Evolutionary conservation across 2,113 vertebrate genomes (phyloP).

Genomic region (Uria aalge): DNA sequence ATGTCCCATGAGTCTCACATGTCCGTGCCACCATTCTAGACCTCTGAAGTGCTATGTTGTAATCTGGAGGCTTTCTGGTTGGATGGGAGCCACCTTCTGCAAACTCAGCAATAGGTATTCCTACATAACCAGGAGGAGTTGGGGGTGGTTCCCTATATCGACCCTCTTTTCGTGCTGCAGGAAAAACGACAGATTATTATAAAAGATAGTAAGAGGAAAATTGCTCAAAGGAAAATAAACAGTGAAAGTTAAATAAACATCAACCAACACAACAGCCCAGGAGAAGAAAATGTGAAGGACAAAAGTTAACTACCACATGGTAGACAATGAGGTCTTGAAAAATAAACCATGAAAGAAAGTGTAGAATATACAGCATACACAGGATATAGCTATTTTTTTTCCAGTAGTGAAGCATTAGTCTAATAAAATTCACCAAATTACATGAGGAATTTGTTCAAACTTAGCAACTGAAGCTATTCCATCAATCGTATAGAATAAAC

Average conservation of each 20-base stretch:
- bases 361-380: background rate
- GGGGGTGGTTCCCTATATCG: constrained; percentile 94
- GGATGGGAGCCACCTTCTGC: constrained; percentile 83
- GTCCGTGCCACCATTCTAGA: constrained; percentile 93
- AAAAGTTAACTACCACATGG: background rate
- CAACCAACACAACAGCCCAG: background rate
- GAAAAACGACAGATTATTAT: constrained; percentile 16
- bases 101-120: constrained; percentile 91
- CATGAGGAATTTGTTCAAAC: background rate
- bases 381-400: background rate
- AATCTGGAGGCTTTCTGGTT: constrained; percentile 91
- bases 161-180: constrained; percentile 90
- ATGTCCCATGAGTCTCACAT: constrained; percentile 76
- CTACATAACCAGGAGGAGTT: constrained; percentile 93
- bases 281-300: background rate
- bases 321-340: background rate
- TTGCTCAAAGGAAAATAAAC: background rate
- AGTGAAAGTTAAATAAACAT: background rate
- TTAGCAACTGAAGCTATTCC: background rate
- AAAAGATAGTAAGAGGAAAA: background rate
- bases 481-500: background rate
- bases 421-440: background rate
- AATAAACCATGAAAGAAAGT: background rate
- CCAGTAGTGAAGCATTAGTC: background rate
- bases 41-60: constrained; percentile 93